A percentile compares a stretch with the other conserved stretches of the same genome.
Conservation (phyloP, 2,888 invertebrate species). For the Habroteleia sp. region DNA sequence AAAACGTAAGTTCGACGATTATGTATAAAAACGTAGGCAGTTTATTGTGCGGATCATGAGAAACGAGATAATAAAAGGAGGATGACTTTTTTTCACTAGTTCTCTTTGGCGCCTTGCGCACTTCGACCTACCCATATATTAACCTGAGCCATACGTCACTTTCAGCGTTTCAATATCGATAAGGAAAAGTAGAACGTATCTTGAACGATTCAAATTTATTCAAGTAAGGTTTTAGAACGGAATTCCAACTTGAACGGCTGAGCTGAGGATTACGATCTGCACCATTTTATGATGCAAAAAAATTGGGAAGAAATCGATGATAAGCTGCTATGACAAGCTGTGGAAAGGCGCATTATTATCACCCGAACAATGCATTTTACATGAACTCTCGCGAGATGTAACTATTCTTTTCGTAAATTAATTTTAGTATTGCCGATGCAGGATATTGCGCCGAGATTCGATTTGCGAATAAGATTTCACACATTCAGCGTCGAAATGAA, state of each 20-base stretch:
- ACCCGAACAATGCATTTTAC: constrained; percentile 48
- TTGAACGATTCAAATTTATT: constrained; percentile 65
- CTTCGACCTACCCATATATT: constrained; percentile 60
- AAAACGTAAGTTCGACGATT: constrained; percentile 49
- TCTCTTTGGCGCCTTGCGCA: constrained; percentile 28
- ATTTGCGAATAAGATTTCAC: constrained; percentile 35
- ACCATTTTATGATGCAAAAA: constrained; percentile 62
- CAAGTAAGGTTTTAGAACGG: constrained; percentile 63
- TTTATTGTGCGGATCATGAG: constrained; percentile 59
- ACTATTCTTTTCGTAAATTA: constrained; percentile 51
- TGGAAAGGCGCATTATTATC: constrained; percentile 57
- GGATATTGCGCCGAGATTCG: constrained; percentile 15
- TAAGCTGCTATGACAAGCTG: constrained; percentile 62
- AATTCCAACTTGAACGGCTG: constrained; percentile 62
- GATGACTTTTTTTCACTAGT: constrained; percentile 48
- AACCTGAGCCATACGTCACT: constrained; percentile 62
- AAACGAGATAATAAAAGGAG: constrained; percentile 58
- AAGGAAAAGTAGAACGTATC: constrained; percentile 64
- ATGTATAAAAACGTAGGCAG: constrained; percentile 48
- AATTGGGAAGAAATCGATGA: constrained; percentile 60
- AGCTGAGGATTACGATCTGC: constrained; percentile 62
- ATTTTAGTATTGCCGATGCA: constrained; percentile 12
- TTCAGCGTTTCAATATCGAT: constrained; percentile 64
- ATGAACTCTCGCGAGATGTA: constrained; percentile 37
- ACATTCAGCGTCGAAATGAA: constrained; percentile 21